Base-by-base conservation (phyloP, 1,140 invertebrate genomes). In the Drosophila sp. region DNA sequence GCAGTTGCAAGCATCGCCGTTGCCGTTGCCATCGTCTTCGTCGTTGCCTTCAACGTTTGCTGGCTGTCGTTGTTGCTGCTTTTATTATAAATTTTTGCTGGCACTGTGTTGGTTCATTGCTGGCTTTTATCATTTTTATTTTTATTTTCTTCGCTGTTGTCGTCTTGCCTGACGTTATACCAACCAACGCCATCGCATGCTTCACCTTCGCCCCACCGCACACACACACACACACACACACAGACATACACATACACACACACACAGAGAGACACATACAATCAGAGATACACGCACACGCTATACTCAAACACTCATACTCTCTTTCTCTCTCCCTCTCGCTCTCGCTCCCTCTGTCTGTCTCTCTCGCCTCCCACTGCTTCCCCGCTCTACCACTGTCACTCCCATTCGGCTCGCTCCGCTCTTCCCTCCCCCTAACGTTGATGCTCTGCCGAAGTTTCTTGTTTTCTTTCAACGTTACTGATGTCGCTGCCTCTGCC, bases 191-290 rank as follows among this genome's bases (percentile, higher is more conserved):
- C 81, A 86, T 86, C 71, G 82, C 78, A 86, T 84, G 81, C 77
- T 89, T 87, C 82, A 87, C 82, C 82, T 87, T 87, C 82, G 82
- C 83, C 82, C 82, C 82, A 72, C 82, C 76, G 76, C 53, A 84
- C 80, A 70, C 62, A 61, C 43, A 66, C 13, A 71, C 48, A 72
- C 14, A 61, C 45, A 57, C 62, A 36, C 62, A 61, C 16, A 51
- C 46, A 51, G 9, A 41, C 34, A 51, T n/a, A 34, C 14, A 63
- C 32, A 50, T 3, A 18, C 7, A 16, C 34, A 51, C 51, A 48
- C 41, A 16, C 62, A 53, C 6, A 41, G n/a, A n/a, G n/a, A n/a
- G n/a, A 71, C 48, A 72, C 14, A 61, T 41, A 57, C 62, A 36
- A 58, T 57, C 16, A 51, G 34, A 51, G 9, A 53, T 41, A 48